Percentiles rank a stretch among this genome's conserved stretches.
phyloP scores from a whole-genome alignment of 2,797 vertebrate species.

The Brachymystax lenok region DNA sequence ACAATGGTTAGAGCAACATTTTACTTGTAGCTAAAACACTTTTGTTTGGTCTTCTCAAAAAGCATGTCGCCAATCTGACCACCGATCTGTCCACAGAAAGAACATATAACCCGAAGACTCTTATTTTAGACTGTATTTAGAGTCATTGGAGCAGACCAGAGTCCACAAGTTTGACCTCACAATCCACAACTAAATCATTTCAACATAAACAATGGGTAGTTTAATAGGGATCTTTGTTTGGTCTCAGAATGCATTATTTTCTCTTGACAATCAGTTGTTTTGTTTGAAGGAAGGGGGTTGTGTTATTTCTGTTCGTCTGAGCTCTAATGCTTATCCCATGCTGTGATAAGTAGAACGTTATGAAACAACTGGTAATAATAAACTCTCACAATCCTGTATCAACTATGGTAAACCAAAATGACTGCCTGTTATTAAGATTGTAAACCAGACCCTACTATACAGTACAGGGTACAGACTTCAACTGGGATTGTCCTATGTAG shows the following conservation, averaged over 20 bases:
- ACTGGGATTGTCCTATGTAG: slow-evolving; percentile 38
- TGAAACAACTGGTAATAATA: slow-evolving; percentile 28
- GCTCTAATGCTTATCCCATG: slow-evolving; percentile 17
- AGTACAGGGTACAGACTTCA: slow-evolving; percentile 29
- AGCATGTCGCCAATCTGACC: slow-evolving; percentile 18
- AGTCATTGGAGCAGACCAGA: slow-evolving; percentile 12
- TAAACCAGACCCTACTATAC: slow-evolving; percentile 39
- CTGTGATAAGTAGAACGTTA: slow-evolving; percentile 32
- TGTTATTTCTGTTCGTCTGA: slow-evolving; percentile 13
- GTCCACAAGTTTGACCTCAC: slow-evolving; percentile 33
- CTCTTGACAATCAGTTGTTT: neutral
- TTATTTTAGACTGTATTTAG: slow-evolving; percentile 14
- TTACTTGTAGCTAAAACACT: neutral
- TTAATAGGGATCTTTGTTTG: slow-evolving; percentile 29
- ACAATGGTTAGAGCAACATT: neutral
- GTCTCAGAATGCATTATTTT: slow-evolving; percentile 19
- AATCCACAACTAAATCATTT: slow-evolving; percentile 26
- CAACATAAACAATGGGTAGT: slow-evolving; percentile 22
- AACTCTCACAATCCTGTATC: slow-evolving; percentile 9
- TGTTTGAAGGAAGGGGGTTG: neutral
- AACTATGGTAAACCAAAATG: slow-evolving; percentile 36
- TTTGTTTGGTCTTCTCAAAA: slow-evolving; percentile 11
- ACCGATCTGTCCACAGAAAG: slow-evolving; percentile 3
- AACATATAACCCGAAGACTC: slow-evolving; percentile 11
- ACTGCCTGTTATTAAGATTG: slow-evolving; percentile 47